Evolutionary conservation across 1,140 invertebrate species (phyloP).

Genomic region (Chymomyza costata): DNA sequence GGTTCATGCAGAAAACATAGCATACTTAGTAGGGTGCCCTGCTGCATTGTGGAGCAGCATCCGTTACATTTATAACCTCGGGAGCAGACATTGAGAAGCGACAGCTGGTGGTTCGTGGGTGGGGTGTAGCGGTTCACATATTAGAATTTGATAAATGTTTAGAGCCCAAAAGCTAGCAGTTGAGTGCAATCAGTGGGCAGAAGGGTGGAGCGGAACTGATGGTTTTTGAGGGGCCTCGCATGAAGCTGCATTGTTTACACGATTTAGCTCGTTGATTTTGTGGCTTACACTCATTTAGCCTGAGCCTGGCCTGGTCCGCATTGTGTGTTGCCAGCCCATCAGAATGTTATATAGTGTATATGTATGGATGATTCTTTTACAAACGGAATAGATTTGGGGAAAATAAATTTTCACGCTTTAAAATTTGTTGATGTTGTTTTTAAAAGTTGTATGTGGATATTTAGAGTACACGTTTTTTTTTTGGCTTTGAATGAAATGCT

Average conservation of each 20-base stretch:
- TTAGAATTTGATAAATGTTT: slow-evolving; percentile 49
- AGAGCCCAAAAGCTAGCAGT: slow-evolving; percentile 22
- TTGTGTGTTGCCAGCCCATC: slow-evolving; percentile 33
- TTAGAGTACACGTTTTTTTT: too few relatives aligned
- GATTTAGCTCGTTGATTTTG: slow-evolving; percentile 69
- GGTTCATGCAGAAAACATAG: neutral
- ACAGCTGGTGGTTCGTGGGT: slow-evolving; percentile 33
- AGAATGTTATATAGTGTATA: too few relatives aligned
- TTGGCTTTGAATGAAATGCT: too few relatives aligned
- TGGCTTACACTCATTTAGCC: slow-evolving; percentile 64
- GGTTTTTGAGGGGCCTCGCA: slow-evolving; percentile 4
- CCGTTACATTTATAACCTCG: slow-evolving; percentile 33
- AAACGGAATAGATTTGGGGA: too few relatives aligned
- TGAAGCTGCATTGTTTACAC: slow-evolving; percentile 52
- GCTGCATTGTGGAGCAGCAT: too few relatives aligned
- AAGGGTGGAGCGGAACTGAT: slow-evolving; percentile 12
- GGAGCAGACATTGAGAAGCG: slow-evolving; percentile 30
- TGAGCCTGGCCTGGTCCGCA: slow-evolving; percentile 37
- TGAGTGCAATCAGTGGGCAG: slow-evolving; percentile 9
- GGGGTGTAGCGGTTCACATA: slow-evolving; percentile 14
- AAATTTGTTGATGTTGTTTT: too few relatives aligned
- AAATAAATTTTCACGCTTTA: too few relatives aligned
- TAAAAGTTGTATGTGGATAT: too few relatives aligned
- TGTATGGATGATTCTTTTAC: too few relatives aligned
- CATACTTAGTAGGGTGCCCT: slow-evolving; percentile 1